These are phyloP conservation scores for Hippocampus zosterae DNA, from an alignment of 2,113 vertebrate genomes.

Conservation along the genomic window DNA sequence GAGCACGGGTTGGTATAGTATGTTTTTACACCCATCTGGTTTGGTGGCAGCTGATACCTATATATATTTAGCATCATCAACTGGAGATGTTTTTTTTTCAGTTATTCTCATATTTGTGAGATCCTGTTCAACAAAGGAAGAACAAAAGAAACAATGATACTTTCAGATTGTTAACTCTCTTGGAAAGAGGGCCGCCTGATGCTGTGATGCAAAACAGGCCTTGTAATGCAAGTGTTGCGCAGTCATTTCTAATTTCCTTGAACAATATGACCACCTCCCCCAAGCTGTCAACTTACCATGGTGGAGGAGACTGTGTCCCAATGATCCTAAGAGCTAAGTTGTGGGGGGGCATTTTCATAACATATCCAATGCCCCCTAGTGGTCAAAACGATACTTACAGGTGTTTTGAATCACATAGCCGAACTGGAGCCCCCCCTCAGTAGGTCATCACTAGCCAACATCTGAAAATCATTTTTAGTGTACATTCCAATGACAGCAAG, in stretches of 20 bases:
- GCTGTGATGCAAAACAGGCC: slow-evolving; percentile 1
- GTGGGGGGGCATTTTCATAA: not conserved
- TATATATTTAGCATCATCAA: not conserved
- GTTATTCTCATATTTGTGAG: not conserved
- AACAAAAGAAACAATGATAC: slow-evolving; percentile 34
- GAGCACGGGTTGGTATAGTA: slow-evolving; percentile 21
- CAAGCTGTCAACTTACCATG: not conserved
- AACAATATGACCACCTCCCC: not conserved
- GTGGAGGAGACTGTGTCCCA: not conserved
- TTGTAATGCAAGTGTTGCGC: not conserved
- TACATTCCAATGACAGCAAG: not conserved
- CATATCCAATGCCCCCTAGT: slow-evolving; percentile 31
- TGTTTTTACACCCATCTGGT: slow-evolving; percentile 44
- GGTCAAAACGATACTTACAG: not conserved
- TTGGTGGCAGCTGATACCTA: slow-evolving; percentile 34
- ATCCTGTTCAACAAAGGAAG: not conserved
- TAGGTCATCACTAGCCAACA: not conserved
- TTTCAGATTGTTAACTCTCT: slow-evolving; percentile 18
- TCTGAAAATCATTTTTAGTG: not conserved
- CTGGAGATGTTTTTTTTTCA: not conserved
- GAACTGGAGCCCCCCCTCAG: not conserved
- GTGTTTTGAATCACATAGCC: not conserved
- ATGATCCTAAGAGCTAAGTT: not conserved
- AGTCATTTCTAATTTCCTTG: slow-evolving; percentile 29
- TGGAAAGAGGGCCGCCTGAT: not conserved